Evolutionary conservation across 1,140 invertebrate genomes (phyloP).

Genomic region (Mycetomoellerius zeteki): DNA sequence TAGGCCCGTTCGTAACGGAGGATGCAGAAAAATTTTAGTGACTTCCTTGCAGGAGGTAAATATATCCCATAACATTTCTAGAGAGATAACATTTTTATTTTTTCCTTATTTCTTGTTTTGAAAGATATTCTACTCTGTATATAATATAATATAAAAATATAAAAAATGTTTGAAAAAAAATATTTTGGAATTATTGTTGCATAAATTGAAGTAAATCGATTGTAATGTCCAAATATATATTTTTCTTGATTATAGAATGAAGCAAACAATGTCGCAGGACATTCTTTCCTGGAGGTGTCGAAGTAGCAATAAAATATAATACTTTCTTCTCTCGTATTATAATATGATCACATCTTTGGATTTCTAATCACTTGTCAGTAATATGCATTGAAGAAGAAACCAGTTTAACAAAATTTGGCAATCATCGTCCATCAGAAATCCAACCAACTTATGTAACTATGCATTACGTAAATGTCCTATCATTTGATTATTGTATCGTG

Average conservation of each 20-base stretch:
- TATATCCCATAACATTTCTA: not conserved
- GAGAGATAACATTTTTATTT: not conserved
- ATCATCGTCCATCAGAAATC: not conserved
- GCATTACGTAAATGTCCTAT: not conserved
- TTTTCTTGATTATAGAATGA: constrained; percentile 19
- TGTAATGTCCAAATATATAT: not conserved
- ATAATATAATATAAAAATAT: not conserved
- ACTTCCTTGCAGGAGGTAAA: not conserved
- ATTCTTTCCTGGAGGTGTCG: not conserved
- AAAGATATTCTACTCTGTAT: not conserved
- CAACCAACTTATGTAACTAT: not conserved
- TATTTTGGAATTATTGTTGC: constrained; percentile 8
- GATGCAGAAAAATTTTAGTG: constrained; percentile 30
- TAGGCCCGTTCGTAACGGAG: constrained; percentile 30
- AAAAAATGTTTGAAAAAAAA: not conserved
- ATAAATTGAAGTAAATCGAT: not conserved
- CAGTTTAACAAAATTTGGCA: not conserved
- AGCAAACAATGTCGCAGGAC: not conserved
- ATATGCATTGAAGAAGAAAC: not conserved
- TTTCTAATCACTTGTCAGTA: not conserved
- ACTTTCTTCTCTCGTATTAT: not conserved
- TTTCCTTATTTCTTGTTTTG: not conserved
- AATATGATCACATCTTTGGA: not conserved
- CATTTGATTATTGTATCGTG: too few species aligned
- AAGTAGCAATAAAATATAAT: not conserved